Conservation (phyloP, 2,113 vertebrate species). For the Rallus limicola region DNA sequence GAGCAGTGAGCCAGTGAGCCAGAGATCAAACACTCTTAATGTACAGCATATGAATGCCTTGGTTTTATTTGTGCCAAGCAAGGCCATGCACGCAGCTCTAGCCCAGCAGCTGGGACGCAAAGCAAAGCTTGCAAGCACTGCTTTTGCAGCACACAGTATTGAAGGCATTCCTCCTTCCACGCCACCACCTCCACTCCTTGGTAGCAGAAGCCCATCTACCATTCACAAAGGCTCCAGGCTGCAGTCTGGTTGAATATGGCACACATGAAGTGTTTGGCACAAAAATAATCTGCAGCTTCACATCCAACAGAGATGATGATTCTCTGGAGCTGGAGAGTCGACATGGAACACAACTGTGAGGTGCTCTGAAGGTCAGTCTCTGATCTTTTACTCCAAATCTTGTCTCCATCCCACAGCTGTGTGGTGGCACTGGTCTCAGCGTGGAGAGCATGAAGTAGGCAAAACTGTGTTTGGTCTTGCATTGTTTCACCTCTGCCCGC, state of each 20-base stretch:
- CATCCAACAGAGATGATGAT: neutral
- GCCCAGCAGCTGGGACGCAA: neutral
- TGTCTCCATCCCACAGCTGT: neutral
- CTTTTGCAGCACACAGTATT: neutral
- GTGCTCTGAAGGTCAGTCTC: neutral
- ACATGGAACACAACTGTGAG: neutral
- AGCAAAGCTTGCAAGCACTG: neutral
- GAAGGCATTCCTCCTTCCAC: neutral
- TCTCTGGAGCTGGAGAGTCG: neutral
- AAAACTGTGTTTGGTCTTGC: neutral
- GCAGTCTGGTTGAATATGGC: neutral
- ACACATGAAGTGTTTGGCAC: neutral
- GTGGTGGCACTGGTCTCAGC: neutral
- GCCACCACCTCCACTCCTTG: neutral
- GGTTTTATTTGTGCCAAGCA: slow-evolving; percentile 11
- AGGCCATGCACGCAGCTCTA: neutral
- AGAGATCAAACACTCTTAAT: slow-evolving; percentile 42
- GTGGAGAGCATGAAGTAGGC: neutral
- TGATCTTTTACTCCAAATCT: neutral
- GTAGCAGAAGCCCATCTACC: neutral
- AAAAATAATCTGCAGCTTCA: neutral
- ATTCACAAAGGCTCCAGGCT: neutral
- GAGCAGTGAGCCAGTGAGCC: neutral
- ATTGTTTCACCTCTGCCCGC: neutral
- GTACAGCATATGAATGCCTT: slow-evolving; percentile 31